Percentiles rank a stretch among this genome's conserved stretches.
phyloP scores from a whole-genome alignment of 1,140 invertebrate genomes.

The Hypothenemus hampei region DNA sequence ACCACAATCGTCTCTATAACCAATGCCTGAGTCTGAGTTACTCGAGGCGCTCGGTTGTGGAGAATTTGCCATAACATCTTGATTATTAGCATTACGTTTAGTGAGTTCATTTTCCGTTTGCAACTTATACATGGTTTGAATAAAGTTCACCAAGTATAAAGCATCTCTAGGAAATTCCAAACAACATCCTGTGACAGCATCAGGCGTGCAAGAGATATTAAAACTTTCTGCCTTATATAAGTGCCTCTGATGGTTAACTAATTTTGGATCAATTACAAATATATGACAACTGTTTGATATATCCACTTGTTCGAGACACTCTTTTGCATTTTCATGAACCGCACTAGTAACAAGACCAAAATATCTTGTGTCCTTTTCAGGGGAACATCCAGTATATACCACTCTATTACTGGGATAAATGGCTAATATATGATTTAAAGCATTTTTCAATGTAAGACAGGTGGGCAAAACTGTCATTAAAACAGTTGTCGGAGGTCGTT shows the following conservation, averaged over 20 bases:
- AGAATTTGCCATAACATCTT: conserved; percentile 57
- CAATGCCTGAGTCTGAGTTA: conserved; percentile 92
- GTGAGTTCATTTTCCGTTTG: conserved; percentile 40
- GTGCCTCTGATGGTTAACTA: conserved; percentile 78
- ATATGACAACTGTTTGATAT: conserved; percentile 91
- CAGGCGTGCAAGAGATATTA: conserved; percentile 69
- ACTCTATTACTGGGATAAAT: conserved; percentile 82
- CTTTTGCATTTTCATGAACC: conserved; percentile 45
- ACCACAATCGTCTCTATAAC: conserved; percentile 63
- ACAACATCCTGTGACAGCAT: conserved; percentile 60
- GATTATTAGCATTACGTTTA: conserved; percentile 28
- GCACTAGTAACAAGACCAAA: conserved; percentile 88
- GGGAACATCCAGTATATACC: conserved; percentile 83
- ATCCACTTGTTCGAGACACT: conserved; percentile 48
- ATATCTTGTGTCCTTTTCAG: conserved; percentile 84
- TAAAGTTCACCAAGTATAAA: conserved; percentile 74
- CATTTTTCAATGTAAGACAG: conserved; percentile 70
- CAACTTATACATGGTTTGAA: conserved; percentile 62
- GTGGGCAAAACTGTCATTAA: conserved; percentile 78
- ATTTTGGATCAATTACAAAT: conserved; percentile 85
- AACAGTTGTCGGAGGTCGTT: conserved; percentile 81
- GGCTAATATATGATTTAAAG: conserved; percentile 63
- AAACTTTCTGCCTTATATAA: conserved; percentile 69
- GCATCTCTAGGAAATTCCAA: conserved; percentile 86
- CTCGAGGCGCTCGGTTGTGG: conserved; percentile 84